phyloP scores from a whole-genome alignment of 2,888 invertebrate species.

The Caenorhabditis doughertyi region DNA sequence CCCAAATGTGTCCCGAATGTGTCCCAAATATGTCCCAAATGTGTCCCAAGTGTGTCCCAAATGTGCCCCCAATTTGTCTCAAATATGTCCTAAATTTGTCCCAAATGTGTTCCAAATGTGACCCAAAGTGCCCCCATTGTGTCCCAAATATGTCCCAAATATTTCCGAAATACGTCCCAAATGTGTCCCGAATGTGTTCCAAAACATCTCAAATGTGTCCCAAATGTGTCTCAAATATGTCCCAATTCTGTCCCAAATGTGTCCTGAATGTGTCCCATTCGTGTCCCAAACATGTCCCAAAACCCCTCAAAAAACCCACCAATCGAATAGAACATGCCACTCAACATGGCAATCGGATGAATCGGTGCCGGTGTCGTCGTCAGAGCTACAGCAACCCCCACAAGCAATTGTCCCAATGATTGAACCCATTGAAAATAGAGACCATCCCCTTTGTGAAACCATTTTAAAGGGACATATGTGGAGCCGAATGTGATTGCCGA shows the following conservation, averaged over 20 bases:
- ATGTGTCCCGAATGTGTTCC: not conserved
- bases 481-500: slow-evolving; percentile 70
- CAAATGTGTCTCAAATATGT: not conserved
- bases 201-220: not conserved
- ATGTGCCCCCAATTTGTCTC: not conserved
- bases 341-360: slow-evolving; percentile 68
- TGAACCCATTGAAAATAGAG: slow-evolving; percentile 73
- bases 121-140: not conserved
- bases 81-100: not conserved
- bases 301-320: slow-evolving; percentile 50
- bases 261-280: not conserved
- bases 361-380: slow-evolving; percentile 53
- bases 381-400: slow-evolving; percentile 59
- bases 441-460: slow-evolving; percentile 73
- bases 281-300: too few species aligned
- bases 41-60: too few species aligned
- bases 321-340: slow-evolving; percentile 69
- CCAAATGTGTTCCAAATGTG: not conserved
- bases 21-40: not conserved
- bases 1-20: not conserved
- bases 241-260: not conserved
- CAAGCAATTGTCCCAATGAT: slow-evolving; percentile 69
- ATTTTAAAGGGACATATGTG: slow-evolving; percentile 71
- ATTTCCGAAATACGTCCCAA: too few species aligned
- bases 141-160: not conserved